Conservation (phyloP, 2,113 vertebrate species). For the Cryptotis parvus region DNA sequence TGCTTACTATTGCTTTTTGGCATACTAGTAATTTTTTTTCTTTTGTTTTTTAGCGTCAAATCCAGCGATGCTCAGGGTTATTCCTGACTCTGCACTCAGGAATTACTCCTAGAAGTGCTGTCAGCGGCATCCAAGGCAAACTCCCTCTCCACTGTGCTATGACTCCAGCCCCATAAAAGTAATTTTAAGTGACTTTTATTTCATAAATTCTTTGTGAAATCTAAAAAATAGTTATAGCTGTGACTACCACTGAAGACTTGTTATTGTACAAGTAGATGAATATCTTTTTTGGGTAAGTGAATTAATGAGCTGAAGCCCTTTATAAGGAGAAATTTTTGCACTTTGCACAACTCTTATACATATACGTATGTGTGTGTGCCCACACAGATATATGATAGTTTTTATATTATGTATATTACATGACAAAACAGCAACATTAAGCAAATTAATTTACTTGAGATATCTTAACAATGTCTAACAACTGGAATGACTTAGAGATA, state of each 20-base stretch:
- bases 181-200: slow-evolving; percentile 61
- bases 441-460: neutral
- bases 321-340: neutral
- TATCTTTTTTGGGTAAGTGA: neutral
- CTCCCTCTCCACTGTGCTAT: no score
- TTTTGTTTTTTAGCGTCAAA: no score
- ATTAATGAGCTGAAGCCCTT: slow-evolving; percentile 38
- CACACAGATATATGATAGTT: neutral
- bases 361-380: neutral
- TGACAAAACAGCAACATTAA: slow-evolving; percentile 23
- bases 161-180: no score
- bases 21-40: neutral
- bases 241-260: slow-evolving; percentile 31
- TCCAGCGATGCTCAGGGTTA: no score
- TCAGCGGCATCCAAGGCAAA: no score
- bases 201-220: slow-evolving; percentile 28
- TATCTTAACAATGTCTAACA: neutral
- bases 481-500: neutral
- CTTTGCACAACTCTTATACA: neutral
- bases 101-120: no score
- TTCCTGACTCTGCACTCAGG: no score
- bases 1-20: neutral
- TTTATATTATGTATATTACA: neutral
- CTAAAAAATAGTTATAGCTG: neutral
- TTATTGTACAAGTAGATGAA: neutral